Base-by-base conservation (phyloP, 2,888 invertebrate genomes). In the Drosophila cracens region DNA sequence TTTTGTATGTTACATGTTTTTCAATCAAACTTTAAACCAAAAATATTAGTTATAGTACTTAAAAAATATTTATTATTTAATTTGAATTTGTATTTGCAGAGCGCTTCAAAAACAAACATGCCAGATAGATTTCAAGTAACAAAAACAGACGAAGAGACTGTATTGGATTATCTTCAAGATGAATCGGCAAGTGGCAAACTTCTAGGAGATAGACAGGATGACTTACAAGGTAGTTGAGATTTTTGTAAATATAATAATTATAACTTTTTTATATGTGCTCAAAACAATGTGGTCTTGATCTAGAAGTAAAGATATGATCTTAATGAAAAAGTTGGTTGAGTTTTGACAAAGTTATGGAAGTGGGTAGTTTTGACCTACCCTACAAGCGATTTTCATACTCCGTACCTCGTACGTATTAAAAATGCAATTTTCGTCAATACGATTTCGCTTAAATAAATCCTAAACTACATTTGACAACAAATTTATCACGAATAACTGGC, bases 121-220 rank as follows among this genome's bases (percentile, higher is more conserved):
- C 92, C 92, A 76, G 92, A 92, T 79, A 91, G 92, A 90, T 92
- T 92, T 87, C 92, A 92, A 88, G 92, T 92, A 52, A 92, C 92
- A 77, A 92, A 92, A 82, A 87, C 92, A 66, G 87, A 90, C 31
- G 90, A 89, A 79, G 92, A 91, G 67, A 87, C 89, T 65, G 86
- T 79, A 36, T 82, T 89, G 65, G 89, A 88, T 65, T 91, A 90
- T 78, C 83, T 90, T 27, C 74, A 91, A 59, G 92, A 92, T 78
- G 92, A 92, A 78, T 87, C 91, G 31, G 91, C 90, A 31, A 91
- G 92, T 49, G 92, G 92, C 33, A 92, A 92, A 59, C 88, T 92
- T 43, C 77, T 92, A 69, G 89, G 89, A 62, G 91, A 92, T 49
- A 74, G 75, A 66, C 82, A 83, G 18, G 88, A 90, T 59, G 91